Conservation (phyloP, 2,797 vertebrate species). For the Liasis olivaceus region DNA sequence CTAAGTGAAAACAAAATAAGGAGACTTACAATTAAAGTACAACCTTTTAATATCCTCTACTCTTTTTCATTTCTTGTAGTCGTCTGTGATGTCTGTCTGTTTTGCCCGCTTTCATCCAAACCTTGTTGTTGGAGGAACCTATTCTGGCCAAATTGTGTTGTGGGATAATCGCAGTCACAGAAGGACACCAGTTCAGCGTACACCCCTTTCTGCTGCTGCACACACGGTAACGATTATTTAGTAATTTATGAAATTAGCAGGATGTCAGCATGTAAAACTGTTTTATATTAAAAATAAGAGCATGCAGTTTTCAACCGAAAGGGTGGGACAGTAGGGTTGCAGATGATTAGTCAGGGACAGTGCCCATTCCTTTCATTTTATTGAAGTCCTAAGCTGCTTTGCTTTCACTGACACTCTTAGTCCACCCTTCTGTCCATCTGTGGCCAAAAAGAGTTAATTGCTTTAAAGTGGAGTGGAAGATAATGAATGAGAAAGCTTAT, state of each 20-base stretch:
- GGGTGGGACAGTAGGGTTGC: background rate
- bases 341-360: background rate
- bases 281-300: background rate
- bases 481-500: background rate
- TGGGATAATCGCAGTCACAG: constrained; percentile 98
- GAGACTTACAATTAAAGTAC: constrained; percentile 12
- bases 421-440: background rate
- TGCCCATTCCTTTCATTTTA: background rate
- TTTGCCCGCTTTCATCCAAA: constrained; percentile 98
- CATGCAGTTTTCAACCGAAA: background rate
- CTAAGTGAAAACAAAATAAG: constrained; percentile 19
- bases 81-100: constrained; percentile 95
- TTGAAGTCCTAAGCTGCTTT: background rate
- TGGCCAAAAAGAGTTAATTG: background rate
- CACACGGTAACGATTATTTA: constrained; percentile 84
- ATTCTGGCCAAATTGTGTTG: constrained; percentile 95
- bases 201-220: constrained; percentile 93
- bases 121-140: constrained; percentile 92
- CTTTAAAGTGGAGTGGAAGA: background rate
- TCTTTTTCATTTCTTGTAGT: constrained; percentile 76
- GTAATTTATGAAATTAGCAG: background rate
- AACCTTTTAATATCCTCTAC: constrained; percentile 16
- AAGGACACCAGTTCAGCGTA: constrained; percentile 94
- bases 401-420: background rate
- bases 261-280: background rate